Percentiles rank a stretch among this genome's conserved stretches.
Conservation (phyloP, 2,888 invertebrate species). For the Chrysina gloriosa region DNA sequence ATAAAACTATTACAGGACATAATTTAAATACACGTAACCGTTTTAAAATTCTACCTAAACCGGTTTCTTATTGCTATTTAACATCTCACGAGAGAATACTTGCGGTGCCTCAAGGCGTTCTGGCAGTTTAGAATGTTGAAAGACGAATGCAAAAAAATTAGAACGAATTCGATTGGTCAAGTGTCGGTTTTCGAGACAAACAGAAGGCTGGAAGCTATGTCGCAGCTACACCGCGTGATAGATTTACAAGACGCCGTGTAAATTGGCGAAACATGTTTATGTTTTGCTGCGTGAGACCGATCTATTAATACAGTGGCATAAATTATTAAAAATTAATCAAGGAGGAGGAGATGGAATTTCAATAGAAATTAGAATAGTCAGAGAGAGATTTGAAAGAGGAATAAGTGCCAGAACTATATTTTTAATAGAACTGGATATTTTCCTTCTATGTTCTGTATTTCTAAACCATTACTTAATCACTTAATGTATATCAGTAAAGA, state of each 20-base stretch:
- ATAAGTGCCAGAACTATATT: not conserved
- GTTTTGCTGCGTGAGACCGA: not conserved
- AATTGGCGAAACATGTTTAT: not conserved
- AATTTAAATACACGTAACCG: conserved; percentile 27
- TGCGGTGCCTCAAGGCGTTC: conserved; percentile 13
- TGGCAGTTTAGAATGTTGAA: conserved; percentile 24
- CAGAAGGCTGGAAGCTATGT: conserved; percentile 25
- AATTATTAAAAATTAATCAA: not conserved
- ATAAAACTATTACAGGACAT: conserved; percentile 5
- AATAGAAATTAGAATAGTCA: not conserved
- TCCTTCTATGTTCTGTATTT: not conserved
- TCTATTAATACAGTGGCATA: not conserved
- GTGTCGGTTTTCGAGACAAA: conserved; percentile 31
- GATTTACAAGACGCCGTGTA: not conserved
- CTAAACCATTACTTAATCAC: no score
- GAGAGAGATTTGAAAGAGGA: no score
- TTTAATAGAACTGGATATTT: no score
- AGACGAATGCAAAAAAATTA: conserved; percentile 16
- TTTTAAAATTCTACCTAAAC: conserved; percentile 28
- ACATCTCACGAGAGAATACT: conserved; percentile 23
- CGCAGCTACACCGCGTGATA: not conserved
- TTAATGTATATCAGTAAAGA: no score
- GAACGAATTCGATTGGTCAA: conserved; percentile 35
- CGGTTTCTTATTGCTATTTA: conserved; percentile 33
- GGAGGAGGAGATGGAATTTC: not conserved